These are phyloP conservation scores for Verasper variegatus DNA, from an alignment of 2,113 vertebrate genomes.

Conservation along the genomic window DNA sequence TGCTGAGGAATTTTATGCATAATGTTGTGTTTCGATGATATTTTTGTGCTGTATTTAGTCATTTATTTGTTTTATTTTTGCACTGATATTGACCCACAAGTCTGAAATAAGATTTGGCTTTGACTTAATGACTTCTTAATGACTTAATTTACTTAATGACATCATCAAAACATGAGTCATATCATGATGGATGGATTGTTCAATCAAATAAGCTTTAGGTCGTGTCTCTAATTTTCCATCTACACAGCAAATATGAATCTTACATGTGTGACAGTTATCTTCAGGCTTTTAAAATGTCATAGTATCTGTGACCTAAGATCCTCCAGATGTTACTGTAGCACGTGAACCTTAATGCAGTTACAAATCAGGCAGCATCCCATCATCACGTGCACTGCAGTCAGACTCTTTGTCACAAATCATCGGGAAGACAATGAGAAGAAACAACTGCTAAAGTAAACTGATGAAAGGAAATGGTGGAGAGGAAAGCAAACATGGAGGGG, in stretches of 20 bases:
- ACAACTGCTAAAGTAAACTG: constrained; percentile 3
- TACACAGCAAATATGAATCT: constrained; percentile 4
- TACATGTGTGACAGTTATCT: constrained; percentile 18
- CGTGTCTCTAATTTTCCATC: too few species aligned
- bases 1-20: too few species aligned
- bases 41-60: too few species aligned
- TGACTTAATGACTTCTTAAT: too few species aligned
- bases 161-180: too few species aligned
- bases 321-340: constrained; percentile 17
- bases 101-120: too few species aligned
- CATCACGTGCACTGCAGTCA: constrained; percentile 14
- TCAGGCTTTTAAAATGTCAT: background rate
- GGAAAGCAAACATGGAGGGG: background rate
- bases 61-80: too few species aligned
- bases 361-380: constrained; percentile 25
- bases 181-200: too few species aligned
- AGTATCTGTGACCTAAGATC: background rate
- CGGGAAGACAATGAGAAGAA: background rate
- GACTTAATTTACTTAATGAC: too few species aligned
- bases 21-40: too few species aligned
- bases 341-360: constrained; percentile 18
- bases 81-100: too few species aligned
- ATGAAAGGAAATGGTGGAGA: background rate
- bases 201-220: too few species aligned
- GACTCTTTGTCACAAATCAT: constrained; percentile 30